Evolutionary conservation across 2,797 vertebrate genomes (phyloP).

Genomic region (Poecile montanus): DNA sequence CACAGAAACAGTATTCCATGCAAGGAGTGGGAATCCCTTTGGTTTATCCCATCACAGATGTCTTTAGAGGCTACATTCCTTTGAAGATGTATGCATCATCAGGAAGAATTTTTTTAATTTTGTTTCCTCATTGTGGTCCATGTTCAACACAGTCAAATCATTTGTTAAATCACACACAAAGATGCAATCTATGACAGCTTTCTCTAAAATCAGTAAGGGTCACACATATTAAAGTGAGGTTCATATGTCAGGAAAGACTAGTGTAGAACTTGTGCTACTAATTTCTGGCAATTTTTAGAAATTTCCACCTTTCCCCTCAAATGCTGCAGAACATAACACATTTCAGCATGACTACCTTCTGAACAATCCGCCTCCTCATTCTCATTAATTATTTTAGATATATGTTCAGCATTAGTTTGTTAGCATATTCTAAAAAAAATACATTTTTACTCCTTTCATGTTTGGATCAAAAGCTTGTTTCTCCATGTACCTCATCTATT

Average conservation of each 20-base stretch:
- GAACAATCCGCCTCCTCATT: neutral
- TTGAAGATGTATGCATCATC: neutral
- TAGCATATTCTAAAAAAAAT: neutral
- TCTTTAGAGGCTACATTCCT: neutral
- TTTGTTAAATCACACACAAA: neutral
- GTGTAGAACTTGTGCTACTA: neutral
- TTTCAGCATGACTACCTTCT: neutral
- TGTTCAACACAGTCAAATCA: neutral
- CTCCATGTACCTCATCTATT: neutral
- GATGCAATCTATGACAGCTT: neutral
- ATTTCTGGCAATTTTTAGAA: neutral
- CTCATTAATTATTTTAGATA: neutral
- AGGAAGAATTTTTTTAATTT: neutral
- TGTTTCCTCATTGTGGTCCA: neutral
- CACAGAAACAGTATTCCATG: neutral
- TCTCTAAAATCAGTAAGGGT: neutral
- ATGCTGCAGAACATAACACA: neutral
- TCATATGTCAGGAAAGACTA: neutral
- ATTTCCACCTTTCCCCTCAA: fast-evolving
- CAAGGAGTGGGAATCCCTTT: neutral
- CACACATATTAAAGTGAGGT: neutral
- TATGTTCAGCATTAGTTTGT: neutral
- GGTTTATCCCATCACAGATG: neutral
- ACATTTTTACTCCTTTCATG: neutral
- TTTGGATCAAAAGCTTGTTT: neutral